Conservation (phyloP, 2,888 invertebrate species). For the Leptarthrus brevirostris region DNA sequence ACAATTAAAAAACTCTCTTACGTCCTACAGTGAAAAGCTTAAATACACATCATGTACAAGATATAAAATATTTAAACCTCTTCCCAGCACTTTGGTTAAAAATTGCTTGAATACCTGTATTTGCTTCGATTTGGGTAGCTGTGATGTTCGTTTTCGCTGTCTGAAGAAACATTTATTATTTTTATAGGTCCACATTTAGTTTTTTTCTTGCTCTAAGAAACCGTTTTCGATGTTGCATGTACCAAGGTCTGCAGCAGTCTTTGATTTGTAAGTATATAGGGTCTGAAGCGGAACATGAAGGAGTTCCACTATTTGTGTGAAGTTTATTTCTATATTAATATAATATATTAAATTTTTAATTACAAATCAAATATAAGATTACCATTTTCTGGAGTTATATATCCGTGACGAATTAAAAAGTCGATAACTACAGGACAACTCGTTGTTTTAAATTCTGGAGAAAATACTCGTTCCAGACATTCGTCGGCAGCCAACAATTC, state of each 20-base stretch:
- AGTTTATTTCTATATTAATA: slow-evolving; percentile 80
- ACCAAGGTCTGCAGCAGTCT: neutral
- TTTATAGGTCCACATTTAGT: neutral
- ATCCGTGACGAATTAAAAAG: slow-evolving; percentile 91
- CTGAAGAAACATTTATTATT: slow-evolving; percentile 6
- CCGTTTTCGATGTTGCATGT: slow-evolving; percentile 57
- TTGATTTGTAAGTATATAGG: slow-evolving; percentile 73
- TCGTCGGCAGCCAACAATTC: slow-evolving; percentile 86
- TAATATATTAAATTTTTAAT: neutral
- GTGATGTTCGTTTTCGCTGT: no score
- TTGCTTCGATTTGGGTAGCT: neutral
- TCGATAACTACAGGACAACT: slow-evolving; percentile 92
- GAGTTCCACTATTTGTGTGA: slow-evolving; percentile 84
- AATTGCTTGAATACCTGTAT: slow-evolving; percentile 43
- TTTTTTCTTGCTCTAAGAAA: slow-evolving; percentile 48
- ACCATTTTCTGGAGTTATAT: slow-evolving; percentile 91
- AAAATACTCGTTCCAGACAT: slow-evolving; percentile 82
- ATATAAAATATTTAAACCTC: slow-evolving; percentile 34
- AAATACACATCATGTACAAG: slow-evolving; percentile 17
- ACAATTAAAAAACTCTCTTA: no score
- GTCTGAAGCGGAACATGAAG: slow-evolving; percentile 89
- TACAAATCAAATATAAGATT: no score
- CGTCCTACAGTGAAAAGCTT: slow-evolving; percentile 20
- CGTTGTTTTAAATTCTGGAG: slow-evolving; percentile 91
- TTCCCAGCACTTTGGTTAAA: slow-evolving; percentile 41